A percentile compares a stretch with the other conserved stretches of the same genome.
Conservation (phyloP, 2,797 vertebrate species). For the Falco novaeseelandiae region DNA sequence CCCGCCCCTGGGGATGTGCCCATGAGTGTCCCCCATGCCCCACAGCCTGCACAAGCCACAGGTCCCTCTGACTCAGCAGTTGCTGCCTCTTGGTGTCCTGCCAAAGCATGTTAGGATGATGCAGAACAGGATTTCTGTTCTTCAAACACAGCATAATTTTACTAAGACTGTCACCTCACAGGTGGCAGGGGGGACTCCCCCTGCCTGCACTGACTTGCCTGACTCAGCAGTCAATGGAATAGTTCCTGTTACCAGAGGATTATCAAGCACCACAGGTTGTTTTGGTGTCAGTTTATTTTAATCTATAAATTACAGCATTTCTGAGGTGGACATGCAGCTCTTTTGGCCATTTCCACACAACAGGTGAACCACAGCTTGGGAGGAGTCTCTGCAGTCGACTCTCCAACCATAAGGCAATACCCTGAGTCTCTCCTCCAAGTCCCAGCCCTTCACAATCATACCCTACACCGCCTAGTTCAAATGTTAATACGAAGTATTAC, state of each 20-base stretch:
- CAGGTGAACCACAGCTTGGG: too few relatives aligned
- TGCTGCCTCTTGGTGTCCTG: neutral
- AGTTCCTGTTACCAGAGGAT: neutral
- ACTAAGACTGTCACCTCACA: neutral
- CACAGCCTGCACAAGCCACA: neutral
- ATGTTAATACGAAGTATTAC: neutral
- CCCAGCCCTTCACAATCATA: neutral
- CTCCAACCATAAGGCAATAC: too few relatives aligned
- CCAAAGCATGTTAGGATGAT: neutral
- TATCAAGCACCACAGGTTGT: neutral
- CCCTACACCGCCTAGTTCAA: neutral
- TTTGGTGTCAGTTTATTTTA: neutral
- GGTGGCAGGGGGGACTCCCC: neutral
- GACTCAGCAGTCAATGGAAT: neutral
- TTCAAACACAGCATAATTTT: neutral
- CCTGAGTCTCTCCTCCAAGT: neutral
- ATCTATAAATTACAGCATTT: neutral
- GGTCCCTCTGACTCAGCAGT: too few relatives aligned
- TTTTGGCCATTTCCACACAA: neutral
- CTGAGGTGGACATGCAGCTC: neutral
- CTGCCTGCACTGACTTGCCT: neutral
- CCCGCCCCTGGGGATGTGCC: neutral
- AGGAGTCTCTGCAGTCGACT: neutral
- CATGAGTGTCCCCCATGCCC: neutral
- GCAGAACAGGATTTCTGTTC: neutral